These are phyloP conservation scores for Amblyopsis hoosieri DNA, from an alignment of 2,797 vertebrate genomes.

Conservation along the genomic window DNA sequence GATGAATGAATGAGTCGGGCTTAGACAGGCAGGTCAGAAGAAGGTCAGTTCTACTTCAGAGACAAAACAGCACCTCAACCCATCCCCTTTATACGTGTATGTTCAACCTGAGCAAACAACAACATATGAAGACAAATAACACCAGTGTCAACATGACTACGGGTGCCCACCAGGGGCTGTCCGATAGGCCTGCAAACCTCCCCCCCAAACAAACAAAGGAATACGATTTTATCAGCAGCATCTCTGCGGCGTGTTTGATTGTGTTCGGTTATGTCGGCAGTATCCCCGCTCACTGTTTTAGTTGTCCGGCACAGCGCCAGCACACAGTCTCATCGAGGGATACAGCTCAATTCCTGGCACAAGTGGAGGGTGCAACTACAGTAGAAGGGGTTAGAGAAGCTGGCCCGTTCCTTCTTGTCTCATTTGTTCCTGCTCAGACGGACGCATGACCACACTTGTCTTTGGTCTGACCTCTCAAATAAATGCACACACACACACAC, in stretches of 20 bases:
- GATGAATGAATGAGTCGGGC: neutral
- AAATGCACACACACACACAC: conserved; percentile 14
- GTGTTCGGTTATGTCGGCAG: conserved; percentile 24
- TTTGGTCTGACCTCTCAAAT: conserved; percentile 49
- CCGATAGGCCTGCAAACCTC: conserved; percentile 18
- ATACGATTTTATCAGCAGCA: conserved; percentile 25
- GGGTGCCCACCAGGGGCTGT: conserved; percentile 16
- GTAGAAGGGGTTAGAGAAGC: conserved; percentile 58
- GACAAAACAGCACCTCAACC: conserved; percentile 16
- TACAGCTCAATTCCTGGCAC: conserved; percentile 61
- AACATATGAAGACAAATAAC: conserved; percentile 47
- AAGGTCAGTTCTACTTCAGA: conserved; percentile 33
- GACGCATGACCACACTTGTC: conserved; percentile 53
- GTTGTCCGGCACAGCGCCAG: conserved; percentile 49
- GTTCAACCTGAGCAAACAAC: conserved; percentile 54
- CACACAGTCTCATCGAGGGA: conserved; percentile 56
- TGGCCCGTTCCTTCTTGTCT: conserved; percentile 61
- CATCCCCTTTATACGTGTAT: conserved; percentile 19
- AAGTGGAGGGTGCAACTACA: conserved; percentile 64
- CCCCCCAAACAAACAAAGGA: conserved; percentile 19
- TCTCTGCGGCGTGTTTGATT: conserved; percentile 44
- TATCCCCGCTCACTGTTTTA: conserved; percentile 18
- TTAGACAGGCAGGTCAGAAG: conserved; percentile 31
- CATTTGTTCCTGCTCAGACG: conserved; percentile 43
- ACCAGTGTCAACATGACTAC: conserved; percentile 41